phyloP scores from a whole-genome alignment of 1,140 invertebrate genomes.

The Octopus sinensis region DNA sequence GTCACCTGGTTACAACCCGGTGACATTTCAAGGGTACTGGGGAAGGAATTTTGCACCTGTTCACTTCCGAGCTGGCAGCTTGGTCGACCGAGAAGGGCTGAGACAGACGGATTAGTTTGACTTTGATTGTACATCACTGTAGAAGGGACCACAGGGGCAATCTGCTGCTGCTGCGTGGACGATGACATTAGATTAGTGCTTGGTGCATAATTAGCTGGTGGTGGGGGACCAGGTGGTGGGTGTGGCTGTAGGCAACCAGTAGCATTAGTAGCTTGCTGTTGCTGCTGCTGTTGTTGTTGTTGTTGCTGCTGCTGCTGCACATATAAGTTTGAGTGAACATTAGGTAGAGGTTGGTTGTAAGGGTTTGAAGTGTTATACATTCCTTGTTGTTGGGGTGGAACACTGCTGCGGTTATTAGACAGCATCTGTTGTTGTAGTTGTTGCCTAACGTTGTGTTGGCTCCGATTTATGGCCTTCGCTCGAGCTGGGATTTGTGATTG shows the following conservation, averaged over 20 bases:
- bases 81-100: background rate
- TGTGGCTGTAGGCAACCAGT: slow-evolving; percentile 16
- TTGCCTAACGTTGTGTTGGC: slow-evolving; percentile 34
- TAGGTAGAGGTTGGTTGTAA: slow-evolving; percentile 25
- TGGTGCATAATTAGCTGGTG: slow-evolving; percentile 2
- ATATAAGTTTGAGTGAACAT: slow-evolving; percentile 11
- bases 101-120: background rate
- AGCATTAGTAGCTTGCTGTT: background rate
- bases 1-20: slow-evolving; percentile 58
- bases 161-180: background rate
- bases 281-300: slow-evolving; percentile 17
- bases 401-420: slow-evolving; percentile 18
- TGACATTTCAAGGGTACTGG: slow-evolving; percentile 49
- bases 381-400: slow-evolving; percentile 29
- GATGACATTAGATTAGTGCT: slow-evolving; percentile 15
- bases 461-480: slow-evolving; percentile 44
- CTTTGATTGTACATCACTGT: background rate
- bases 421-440: slow-evolving; percentile 26
- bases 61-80: slow-evolving; percentile 16
- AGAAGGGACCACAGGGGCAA: background rate
- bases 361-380: slow-evolving; percentile 29
- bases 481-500: slow-evolving; percentile 54
- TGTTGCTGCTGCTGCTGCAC: slow-evolving; percentile 14
- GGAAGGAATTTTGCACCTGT: slow-evolving; percentile 10
- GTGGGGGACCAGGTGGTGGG: slow-evolving; percentile 22